phyloP scores from a whole-genome alignment of 1,140 invertebrate genomes.

The Musca vetustissima region DNA sequence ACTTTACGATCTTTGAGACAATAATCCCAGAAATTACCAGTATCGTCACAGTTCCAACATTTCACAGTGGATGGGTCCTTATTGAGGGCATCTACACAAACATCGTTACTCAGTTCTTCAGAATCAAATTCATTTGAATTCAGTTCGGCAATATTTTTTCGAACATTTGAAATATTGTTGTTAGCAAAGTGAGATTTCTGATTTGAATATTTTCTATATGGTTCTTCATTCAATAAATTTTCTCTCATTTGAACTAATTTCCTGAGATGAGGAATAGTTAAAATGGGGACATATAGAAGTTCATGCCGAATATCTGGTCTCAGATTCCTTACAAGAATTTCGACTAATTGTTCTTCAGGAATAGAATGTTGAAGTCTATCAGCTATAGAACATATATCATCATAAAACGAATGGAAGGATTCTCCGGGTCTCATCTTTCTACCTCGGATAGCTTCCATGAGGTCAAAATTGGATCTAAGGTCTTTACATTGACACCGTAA shows the following conservation, averaged over 20 bases:
- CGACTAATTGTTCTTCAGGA: background rate
- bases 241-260: too few relatives aligned
- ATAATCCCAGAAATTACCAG: too few relatives aligned
- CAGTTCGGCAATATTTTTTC: background rate
- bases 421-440: background rate
- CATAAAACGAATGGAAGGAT: background rate
- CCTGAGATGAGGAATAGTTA: too few relatives aligned
- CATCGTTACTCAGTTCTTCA: background rate
- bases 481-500: background rate
- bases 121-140: background rate
- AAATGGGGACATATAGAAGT: too few relatives aligned
- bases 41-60: too few relatives aligned
- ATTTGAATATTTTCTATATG: too few relatives aligned
- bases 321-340: background rate
- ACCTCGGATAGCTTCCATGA: background rate
- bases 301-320: too few relatives aligned
- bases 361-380: constrained; percentile 5
- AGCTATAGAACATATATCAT: background rate
- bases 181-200: too few relatives aligned
- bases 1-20: too few relatives aligned
- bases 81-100: background rate
- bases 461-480: background rate
- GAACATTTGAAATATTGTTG: background rate
- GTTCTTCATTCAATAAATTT: background rate
- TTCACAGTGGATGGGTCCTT: background rate